Evolutionary conservation across 2,797 vertebrate genomes (phyloP), one percentile per base, ranked within the genome.

Genomic region (Antennarius maculatus): DNA sequence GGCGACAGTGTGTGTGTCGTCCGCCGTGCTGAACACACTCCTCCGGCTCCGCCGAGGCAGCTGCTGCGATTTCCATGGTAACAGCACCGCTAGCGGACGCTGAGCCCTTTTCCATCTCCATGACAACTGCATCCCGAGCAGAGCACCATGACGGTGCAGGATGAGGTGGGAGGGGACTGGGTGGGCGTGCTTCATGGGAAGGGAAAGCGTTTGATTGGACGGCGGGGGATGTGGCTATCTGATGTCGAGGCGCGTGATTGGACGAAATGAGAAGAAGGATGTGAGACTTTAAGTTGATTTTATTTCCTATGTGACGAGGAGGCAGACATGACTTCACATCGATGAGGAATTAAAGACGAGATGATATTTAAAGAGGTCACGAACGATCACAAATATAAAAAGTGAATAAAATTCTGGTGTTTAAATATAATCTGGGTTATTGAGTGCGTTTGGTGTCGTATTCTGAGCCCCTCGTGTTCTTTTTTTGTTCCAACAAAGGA

Each of bases 51-150:
- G 29, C 76, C 0, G 77, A 69, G 55, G 84, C 83, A 76, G 89
- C 69, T 67, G 85, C 89, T 80, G 89, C 71, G 69, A 94, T 96
- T 89, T 94, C 96, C 95, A 96, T 95, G 92, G 95, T 91, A 95
- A 97, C 96, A 83, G 79, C 59, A 71, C 81, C 79, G 39, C 72
- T 46, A 74, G 87, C 73, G 71, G 89, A 89, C 86, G 81, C 83
- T 42, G 87, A 89, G 91, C 85, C 76, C 66, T 85, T 89, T 83
- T 93, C 86, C 80, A 94, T 97, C 94, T 94, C 95, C 95, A 97
- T 97, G 91, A 95, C 94, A 96, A 97, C 96, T 84, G 89, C 89
- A 88, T 86, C 89, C 76, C 37, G 71, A 77, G 77, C 48, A 2
- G 69, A 39, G 80, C 66, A 85, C 81, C 82, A 71, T 84, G 83